phyloP scores from a whole-genome alignment of 2,888 invertebrate genomes.

The Sarcophaga rosellei region DNA sequence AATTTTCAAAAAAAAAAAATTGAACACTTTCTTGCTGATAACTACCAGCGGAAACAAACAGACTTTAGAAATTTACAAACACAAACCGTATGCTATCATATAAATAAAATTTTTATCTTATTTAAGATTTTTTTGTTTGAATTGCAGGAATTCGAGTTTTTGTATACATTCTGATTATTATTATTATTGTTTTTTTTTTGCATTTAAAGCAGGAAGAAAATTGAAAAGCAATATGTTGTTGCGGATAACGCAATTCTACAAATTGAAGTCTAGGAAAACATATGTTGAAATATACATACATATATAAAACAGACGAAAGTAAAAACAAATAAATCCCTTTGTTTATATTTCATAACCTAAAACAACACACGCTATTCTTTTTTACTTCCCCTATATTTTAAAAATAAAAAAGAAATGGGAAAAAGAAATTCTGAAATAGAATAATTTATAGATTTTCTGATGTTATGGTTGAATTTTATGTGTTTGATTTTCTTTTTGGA shows the following conservation, averaged over 20 bases:
- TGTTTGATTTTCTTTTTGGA: background rate
- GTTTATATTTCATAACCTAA: slow-evolving; percentile 66
- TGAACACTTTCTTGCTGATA: too few relatives aligned
- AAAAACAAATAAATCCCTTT: slow-evolving; percentile 45
- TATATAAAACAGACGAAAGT: background rate
- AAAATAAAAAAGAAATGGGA: background rate
- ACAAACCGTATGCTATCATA: too few relatives aligned
- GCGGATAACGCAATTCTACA: background rate
- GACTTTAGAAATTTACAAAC: too few relatives aligned
- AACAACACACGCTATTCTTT: slow-evolving; percentile 33
- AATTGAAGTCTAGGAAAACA: background rate
- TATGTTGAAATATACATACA: background rate
- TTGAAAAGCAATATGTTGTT: background rate
- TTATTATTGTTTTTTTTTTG: background rate
- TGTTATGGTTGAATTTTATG: background rate
- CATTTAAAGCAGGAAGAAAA: slow-evolving; percentile 14
- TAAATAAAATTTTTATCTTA: too few relatives aligned
- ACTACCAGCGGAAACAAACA: too few relatives aligned
- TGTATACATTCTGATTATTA: too few relatives aligned
- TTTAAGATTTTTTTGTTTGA: too few relatives aligned
- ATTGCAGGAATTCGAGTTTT: too few relatives aligned
- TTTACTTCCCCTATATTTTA: slow-evolving; percentile 5
- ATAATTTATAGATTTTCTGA: background rate
- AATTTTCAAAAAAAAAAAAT: too few relatives aligned
- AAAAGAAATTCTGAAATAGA: background rate